phyloP scores from a whole-genome alignment of 1,140 invertebrate species.

The Heliconius congener region DNA sequence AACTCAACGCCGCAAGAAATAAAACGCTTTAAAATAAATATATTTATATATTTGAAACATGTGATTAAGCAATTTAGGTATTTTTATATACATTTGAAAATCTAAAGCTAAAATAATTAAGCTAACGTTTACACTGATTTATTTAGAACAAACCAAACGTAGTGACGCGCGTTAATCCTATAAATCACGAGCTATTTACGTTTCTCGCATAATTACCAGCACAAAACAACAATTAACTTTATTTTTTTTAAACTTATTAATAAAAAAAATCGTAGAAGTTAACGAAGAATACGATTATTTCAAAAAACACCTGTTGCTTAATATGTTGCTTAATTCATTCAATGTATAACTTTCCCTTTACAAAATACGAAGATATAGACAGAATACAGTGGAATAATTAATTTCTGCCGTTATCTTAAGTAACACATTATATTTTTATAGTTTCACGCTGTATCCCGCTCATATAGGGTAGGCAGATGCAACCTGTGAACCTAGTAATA shows the following conservation, averaged over 20 bases:
- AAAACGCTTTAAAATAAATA: too few relatives aligned
- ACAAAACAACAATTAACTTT: neutral
- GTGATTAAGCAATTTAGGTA: neutral
- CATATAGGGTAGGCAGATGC: too few relatives aligned
- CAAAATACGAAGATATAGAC: too few relatives aligned
- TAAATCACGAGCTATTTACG: constrained; percentile 38
- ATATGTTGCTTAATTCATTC: too few relatives aligned
- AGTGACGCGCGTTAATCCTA: constrained; percentile 36
- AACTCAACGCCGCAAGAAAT: too few relatives aligned
- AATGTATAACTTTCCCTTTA: too few relatives aligned
- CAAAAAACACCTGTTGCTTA: neutral
- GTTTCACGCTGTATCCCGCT: too few relatives aligned
- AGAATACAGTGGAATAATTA: too few relatives aligned
- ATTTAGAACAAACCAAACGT: constrained; percentile 34
- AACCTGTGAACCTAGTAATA: too few relatives aligned
- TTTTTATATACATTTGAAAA: neutral
- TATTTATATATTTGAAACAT: neutral
- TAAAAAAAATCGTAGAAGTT: neutral
- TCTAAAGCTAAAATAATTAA: constrained; percentile 6
- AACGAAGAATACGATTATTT: too few relatives aligned
- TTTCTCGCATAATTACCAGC: constrained; percentile 20
- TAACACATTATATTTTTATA: too few relatives aligned
- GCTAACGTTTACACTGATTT: constrained; percentile 19
- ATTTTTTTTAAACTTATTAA: neutral
- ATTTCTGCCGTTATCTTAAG: too few relatives aligned